Base-by-base conservation (phyloP, 2,113 vertebrate species). In the Planiliza haematocheilus region DNA sequence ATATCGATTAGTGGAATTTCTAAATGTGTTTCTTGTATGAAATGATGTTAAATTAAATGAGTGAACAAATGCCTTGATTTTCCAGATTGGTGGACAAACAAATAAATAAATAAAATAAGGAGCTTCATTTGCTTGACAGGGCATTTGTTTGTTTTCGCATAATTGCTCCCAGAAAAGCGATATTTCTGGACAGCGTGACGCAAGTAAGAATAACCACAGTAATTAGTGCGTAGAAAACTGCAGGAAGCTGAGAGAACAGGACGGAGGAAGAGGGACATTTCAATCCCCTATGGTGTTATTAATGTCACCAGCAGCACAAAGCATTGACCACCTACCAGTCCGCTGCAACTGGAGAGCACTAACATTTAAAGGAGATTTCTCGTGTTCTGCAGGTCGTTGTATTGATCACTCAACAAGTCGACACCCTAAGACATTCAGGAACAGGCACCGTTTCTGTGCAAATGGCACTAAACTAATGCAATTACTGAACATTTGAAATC, bases 111-210 rank as follows among this genome's bases (percentile, higher is more conserved):
- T 3, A 30, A 30, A 30, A 30, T 30, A 56, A 17, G 7, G 16
- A 37, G 18, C 46, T 58, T 48, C 20, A 68, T 36, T 84, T 70
- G 49, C 30, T 61, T 81, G 82, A 83, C 71, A 81, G 70, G 63
- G 43, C 75, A 75, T 83, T 82, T 74, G 58, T 86, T 74, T 82
- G 49, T 63, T 86, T 81, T 80, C 83, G 43, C 75, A 81, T 91
- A 92, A 91, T 91, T 91, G 79, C 88, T 75, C 81, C 73, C 81
- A 76, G 60, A 86, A 87, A 79, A 70, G 68, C 59, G 76, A 68
- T 92, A 88, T 93, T 92, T 92, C 81, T 84, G 87, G 86, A 78
- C 79, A 68, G 70, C 56, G 48, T 93, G 93, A 93, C 91, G 91
- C 86, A 88, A 83, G 87, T 59, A 65, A 71, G 60, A 77, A 77